Base-by-base conservation (phyloP, 2,888 invertebrate genomes). In the Iphiclides podalirius region DNA sequence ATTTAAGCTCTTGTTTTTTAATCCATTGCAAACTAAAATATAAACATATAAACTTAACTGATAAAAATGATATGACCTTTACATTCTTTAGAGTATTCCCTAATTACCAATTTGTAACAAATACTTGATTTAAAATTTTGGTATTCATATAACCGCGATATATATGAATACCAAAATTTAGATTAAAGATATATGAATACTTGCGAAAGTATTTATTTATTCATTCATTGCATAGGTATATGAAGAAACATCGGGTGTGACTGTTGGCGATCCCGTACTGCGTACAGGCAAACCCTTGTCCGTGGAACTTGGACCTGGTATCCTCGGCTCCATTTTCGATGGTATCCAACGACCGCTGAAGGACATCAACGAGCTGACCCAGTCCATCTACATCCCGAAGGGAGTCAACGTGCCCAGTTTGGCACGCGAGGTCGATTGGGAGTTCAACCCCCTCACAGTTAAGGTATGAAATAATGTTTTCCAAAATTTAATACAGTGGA, bases 351-450 rank as follows among this genome's bases (percentile, higher is more conserved):
- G 99, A 73, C 99, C 99, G 0, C 84, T 99, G 70, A 97, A 96
- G 84, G 98, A 98, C 87, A 99, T 99, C 80, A 92, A 95, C 75
- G 97, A 97, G 75, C 84, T 98, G 57, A 97, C 98, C 1, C 91
- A 93, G 75, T 98, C 97, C 74, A 99, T 99, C 88, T 99, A 99
- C 92, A 99, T 99, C 86, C 99, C 99, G 36, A 99, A 98, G 90
- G 99, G 99, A 82, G 93, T 99, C 41, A 99, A 98, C 82, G 94
- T 95, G 52, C 98, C 98, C n/a, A 92, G 95, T 42, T 86, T 99
- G 52, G 95, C 95, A 4, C 91, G 96, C 44, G 92, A 93, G 1
- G 75, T 87, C 47, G 84, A 91, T 54, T 99, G 99, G 99, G 98
- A 99, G 64, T 99, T 98, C 83, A 93, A 93, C 71, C 97, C 98